Base-by-base conservation (phyloP, 2,113 vertebrate species). In the Passer domesticus region DNA sequence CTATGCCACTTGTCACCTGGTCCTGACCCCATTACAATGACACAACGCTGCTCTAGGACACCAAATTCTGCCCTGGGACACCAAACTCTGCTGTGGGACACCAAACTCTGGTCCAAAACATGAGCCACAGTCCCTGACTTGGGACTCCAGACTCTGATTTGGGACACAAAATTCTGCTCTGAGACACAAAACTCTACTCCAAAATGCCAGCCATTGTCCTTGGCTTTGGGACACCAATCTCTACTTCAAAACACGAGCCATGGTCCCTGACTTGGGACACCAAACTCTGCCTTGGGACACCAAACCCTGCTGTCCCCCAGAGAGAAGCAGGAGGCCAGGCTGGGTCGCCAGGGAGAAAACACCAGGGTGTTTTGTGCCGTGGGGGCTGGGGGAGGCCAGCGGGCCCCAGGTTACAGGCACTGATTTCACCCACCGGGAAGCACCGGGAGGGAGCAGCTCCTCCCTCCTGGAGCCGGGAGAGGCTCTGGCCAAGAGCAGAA, bases 361-460 rank as follows among this genome's bases (percentile, higher is more conserved):
- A 43, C 69, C n/a, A 24, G 53, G 31, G 6, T 22, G 31, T 11
- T 19, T 10, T 0, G 0, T 25, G 82, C 30, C 3, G 8, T 3
- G 20, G 0, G 3, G 47, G 25, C 35, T 59, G 33, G 30, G 41
- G 10, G n/a, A 81, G 39, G 59, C 23, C 44, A 53, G 52, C 1
- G 5, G 5, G 7, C 8, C 28, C 75, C 67, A 43, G n/a, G 24
- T 25, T 28, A 2, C 0, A 1, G 39, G 4, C n/a, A 33, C 6
- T 0, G 10, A 31, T 46, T 35, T 41, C 44, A 50, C 20, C 1
- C 28, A 13, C 16, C 12, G 7, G 55, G 18, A 58, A 85, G 58
- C 75, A 17, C 28, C 8, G 3, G 41, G 21, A 68, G 21, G 28
- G 22, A 6, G 3, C 25, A 43, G 35, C 35, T 82, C 14, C 44